phyloP scores from a whole-genome alignment of 2,888 invertebrate species.

The Subacronicta megacephala region DNA sequence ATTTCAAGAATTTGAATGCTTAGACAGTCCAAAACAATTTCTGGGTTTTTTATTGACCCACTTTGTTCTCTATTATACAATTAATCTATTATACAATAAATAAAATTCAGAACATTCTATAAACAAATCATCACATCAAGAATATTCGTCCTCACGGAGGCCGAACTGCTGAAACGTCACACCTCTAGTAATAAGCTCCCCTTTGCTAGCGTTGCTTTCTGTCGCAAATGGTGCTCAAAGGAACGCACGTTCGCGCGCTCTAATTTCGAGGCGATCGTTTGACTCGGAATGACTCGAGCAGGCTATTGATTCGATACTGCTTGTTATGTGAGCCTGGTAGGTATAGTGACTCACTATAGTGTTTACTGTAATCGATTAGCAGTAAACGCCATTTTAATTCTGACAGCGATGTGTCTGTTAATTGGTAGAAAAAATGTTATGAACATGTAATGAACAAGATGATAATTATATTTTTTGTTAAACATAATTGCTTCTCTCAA shows the following conservation, averaged over 20 bases:
- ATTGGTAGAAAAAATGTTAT: too few species aligned
- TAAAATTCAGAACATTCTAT: not conserved
- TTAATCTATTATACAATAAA: too few species aligned
- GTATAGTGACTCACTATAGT: slow-evolving; percentile 19
- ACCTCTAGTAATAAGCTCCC: slow-evolving; percentile 66
- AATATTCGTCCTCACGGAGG: slow-evolving; percentile 22
- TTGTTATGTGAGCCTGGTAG: slow-evolving; percentile 53
- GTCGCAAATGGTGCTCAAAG: slow-evolving; percentile 78
- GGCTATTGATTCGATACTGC: slow-evolving; percentile 61
- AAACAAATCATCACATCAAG: not conserved
- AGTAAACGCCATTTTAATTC: slow-evolving; percentile 9
- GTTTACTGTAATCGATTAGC: slow-evolving; percentile 42
- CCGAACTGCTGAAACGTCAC: slow-evolving; percentile 43
- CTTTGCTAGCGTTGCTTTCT: slow-evolving; percentile 77
- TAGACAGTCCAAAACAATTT: too few species aligned
- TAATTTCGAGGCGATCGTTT: slow-evolving; percentile 77
- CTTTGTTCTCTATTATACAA: too few species aligned
- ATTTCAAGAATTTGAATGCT: too few species aligned
- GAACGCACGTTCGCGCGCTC: slow-evolving; percentile 82
- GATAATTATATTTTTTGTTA: too few species aligned
- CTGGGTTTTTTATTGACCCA: too few species aligned
- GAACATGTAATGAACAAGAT: too few species aligned
- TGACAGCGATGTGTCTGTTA: too few species aligned
- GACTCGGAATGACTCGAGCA: slow-evolving; percentile 59
- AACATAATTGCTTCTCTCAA: too few species aligned